phyloP scores from a whole-genome alignment of 2,113 vertebrate species.

The Pardalotus punctatus region DNA sequence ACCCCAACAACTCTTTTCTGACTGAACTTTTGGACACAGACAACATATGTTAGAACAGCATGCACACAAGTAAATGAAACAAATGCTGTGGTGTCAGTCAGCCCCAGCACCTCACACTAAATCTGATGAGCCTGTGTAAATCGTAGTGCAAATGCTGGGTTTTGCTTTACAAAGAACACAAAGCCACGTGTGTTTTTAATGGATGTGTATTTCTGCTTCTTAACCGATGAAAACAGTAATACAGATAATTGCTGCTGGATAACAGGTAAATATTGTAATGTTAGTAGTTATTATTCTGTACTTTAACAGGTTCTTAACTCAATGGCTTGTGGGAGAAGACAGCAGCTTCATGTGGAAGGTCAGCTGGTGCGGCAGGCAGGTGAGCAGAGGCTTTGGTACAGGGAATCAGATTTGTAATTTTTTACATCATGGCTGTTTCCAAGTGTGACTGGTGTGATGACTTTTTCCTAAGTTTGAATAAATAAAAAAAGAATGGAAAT shows the following conservation, averaged over 20 bases:
- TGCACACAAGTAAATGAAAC: not conserved
- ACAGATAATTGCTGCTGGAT: not conserved
- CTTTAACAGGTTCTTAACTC: not conserved
- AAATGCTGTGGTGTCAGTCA: not conserved
- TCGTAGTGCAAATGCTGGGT: not conserved
- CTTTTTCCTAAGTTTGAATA: not conserved
- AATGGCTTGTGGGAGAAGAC: not conserved
- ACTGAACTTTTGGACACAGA: not conserved
- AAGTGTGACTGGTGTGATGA: not conserved
- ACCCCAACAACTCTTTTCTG: rapidly evolving
- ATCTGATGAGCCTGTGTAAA: not conserved
- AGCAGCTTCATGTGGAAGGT: not conserved
- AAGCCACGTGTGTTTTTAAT: rapidly evolving
- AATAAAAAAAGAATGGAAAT: not conserved
- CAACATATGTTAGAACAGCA: not conserved
- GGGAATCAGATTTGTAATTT: not conserved
- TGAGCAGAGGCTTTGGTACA: not conserved
- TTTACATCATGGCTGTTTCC: not conserved
- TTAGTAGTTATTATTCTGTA: not conserved
- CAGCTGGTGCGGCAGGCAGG: not conserved
- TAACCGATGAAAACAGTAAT: not conserved
- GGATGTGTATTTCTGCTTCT: not conserved
- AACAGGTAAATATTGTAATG: not conserved
- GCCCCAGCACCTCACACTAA: not conserved
- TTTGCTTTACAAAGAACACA: not conserved